Evolutionary conservation across 1,140 invertebrate species (phyloP).

Genomic region (Globodera ellingtonae): DNA sequence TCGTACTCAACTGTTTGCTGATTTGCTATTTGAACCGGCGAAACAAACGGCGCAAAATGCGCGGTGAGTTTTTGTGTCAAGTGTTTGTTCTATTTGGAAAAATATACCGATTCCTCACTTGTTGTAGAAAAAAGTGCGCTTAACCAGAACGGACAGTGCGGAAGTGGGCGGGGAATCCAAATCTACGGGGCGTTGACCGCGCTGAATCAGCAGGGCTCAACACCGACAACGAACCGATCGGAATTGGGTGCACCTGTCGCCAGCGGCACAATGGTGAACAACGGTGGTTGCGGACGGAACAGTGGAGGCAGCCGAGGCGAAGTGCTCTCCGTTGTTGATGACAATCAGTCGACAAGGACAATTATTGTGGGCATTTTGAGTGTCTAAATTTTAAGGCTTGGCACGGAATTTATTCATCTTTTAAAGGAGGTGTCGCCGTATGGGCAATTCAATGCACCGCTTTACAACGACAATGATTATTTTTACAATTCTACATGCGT

Average conservation of each 20-base stretch:
- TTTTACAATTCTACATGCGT: constrained; percentile 1
- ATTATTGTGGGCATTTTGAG: constrained; percentile 54
- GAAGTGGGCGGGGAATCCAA: constrained; percentile 53
- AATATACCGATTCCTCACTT: constrained; percentile 14
- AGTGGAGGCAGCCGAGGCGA: constrained; percentile 45
- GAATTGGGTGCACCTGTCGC: constrained; percentile 41
- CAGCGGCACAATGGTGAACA: not conserved
- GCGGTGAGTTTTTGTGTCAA: constrained; percentile 25
- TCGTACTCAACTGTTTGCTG: constrained; percentile 39
- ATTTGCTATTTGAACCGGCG: constrained; percentile 36
- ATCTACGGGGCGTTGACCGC: constrained; percentile 58
- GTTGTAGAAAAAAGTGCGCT: constrained; percentile 56
- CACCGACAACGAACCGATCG: constrained; percentile 40
- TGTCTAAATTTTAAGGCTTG: not conserved
- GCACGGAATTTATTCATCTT: not conserved
- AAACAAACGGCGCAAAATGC: constrained; percentile 43
- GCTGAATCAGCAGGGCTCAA: constrained; percentile 4
- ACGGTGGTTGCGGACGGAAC: not conserved
- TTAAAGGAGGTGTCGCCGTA: constrained; percentile 11
- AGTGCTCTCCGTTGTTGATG: constrained; percentile 45
- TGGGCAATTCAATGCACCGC: not conserved
- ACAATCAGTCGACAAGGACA: constrained; percentile 63
- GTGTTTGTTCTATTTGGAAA: not conserved
- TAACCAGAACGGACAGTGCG: constrained; percentile 27
- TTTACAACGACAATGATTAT: not conserved